A percentile compares a stretch with the other conserved stretches of the same genome.
Conservation (phyloP, 1,140 invertebrate species). For the Holcopasites calliopsidis region DNA sequence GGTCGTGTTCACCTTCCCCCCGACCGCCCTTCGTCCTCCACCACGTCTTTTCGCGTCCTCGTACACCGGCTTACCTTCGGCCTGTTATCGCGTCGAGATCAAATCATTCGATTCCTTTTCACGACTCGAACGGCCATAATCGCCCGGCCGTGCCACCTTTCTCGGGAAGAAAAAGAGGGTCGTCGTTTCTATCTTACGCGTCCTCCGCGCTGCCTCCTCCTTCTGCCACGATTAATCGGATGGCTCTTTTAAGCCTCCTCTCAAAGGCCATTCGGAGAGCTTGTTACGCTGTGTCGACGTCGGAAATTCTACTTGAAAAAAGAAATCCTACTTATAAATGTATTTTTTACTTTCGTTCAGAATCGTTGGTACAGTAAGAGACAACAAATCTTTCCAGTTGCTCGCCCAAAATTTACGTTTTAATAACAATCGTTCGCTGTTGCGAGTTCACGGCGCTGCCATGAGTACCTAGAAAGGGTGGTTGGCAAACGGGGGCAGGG, state of each 20-base stretch:
- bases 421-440: slow-evolving; percentile 58
- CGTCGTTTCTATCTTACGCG: slow-evolving; percentile 46
- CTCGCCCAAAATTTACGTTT: slow-evolving; percentile 68
- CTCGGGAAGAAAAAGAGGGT: slow-evolving; percentile 54
- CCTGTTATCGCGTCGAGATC: slow-evolving; percentile 70
- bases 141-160: slow-evolving; percentile 42
- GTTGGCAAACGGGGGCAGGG: neutral
- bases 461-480: neutral
- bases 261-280: slow-evolving; percentile 31
- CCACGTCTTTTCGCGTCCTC: neutral
- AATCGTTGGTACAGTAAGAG: too few relatives aligned
- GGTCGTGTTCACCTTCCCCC: slow-evolving; percentile 57
- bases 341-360: too few relatives aligned
- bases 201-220: neutral
- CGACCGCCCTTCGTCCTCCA: too few relatives aligned
- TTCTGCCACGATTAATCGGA: slow-evolving; percentile 37
- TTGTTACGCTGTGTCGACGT: slow-evolving; percentile 11
- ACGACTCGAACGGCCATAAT: slow-evolving; percentile 66
- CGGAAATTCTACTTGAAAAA: neutral
- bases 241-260: slow-evolving; percentile 53
- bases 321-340: neutral
- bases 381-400: slow-evolving; percentile 48
- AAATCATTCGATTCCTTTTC: slow-evolving; percentile 70
- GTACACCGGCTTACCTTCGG: slow-evolving; percentile 28
- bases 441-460: slow-evolving; percentile 22